Evolutionary conservation across 2,113 vertebrate genomes (phyloP).

Genomic region (Anser cygnoides): DNA sequence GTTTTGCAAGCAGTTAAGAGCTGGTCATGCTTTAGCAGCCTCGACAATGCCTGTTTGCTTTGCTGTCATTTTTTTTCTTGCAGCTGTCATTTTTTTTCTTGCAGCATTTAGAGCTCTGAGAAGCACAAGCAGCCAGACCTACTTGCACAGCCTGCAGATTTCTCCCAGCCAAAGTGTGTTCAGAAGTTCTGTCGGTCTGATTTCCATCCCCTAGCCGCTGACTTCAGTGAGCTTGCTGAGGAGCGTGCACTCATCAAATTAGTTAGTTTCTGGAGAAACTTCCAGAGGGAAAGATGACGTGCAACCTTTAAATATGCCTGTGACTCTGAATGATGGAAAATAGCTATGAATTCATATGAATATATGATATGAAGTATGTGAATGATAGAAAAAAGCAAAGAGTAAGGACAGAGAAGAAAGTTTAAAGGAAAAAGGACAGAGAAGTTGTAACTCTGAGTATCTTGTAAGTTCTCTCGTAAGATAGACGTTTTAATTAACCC

Average conservation of each 20-base stretch:
- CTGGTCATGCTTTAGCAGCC: slow-evolving; percentile 1
- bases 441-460: background rate
- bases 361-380: background rate
- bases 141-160: background rate
- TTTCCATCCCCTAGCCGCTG: fast-evolving
- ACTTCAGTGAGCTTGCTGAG: background rate
- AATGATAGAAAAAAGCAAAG: background rate
- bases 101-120: background rate
- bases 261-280: background rate
- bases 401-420: background rate
- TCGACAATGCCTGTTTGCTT: background rate
- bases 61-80: background rate
- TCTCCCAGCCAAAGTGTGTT: background rate
- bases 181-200: background rate
- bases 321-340: background rate
- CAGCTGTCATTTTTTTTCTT: background rate
- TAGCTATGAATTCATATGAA: too few relatives aligned
- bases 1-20: slow-evolving; percentile 6
- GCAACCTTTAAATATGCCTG: background rate
- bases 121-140: background rate
- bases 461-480: background rate
- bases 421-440: background rate
- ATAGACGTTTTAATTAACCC: background rate
- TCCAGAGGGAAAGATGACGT: background rate
- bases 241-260: background rate